phyloP scores from a whole-genome alignment of 2,797 vertebrate species.

The Chaunax sp. region DNA sequence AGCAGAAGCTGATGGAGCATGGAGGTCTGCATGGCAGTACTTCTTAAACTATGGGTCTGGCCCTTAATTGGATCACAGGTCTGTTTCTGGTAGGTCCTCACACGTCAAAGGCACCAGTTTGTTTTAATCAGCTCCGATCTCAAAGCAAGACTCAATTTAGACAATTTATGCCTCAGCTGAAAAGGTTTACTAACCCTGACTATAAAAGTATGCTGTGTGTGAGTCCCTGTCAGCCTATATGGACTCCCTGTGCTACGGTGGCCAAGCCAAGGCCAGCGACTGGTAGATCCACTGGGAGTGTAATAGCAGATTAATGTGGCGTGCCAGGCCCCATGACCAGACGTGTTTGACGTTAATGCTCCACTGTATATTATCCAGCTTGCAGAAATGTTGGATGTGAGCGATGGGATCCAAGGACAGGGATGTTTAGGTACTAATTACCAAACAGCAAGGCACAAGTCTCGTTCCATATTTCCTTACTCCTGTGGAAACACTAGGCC shows the following conservation, averaged over 20 bases:
- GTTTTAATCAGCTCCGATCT: constrained; percentile 79
- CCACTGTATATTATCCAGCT: constrained; percentile 84
- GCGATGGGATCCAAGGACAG: constrained; percentile 83
- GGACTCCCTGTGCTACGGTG: constrained; percentile 55
- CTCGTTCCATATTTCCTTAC: constrained; percentile 86
- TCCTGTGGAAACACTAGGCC: constrained; percentile 87
- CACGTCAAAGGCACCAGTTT: constrained; percentile 73
- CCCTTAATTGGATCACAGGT: constrained; percentile 74
- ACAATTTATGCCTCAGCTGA: constrained; percentile 74
- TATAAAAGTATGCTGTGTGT: constrained; percentile 62
- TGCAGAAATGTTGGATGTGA: constrained; percentile 80
- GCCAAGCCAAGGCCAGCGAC: constrained; percentile 75
- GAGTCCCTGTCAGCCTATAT: constrained; percentile 69
- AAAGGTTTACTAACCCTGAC: constrained; percentile 71
- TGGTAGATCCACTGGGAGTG: constrained; percentile 76
- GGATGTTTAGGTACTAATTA: constrained; percentile 88
- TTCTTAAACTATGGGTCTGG: constrained; percentile 59
- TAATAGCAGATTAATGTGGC: constrained; percentile 84
- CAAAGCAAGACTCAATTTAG: constrained; percentile 73
- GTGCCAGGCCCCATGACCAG: constrained; percentile 76
- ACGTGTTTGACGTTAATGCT: constrained; percentile 87
- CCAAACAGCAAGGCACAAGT: constrained; percentile 85
- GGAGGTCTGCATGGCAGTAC: constrained; percentile 50
- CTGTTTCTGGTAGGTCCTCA: constrained; percentile 76
- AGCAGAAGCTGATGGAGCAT: constrained; percentile 36